A percentile compares a stretch with the other conserved stretches of the same genome.
These are phyloP conservation scores for Pterocles gutturalis DNA, from an alignment of 2,113 vertebrate genomes.

Conservation along the genomic window DNA sequence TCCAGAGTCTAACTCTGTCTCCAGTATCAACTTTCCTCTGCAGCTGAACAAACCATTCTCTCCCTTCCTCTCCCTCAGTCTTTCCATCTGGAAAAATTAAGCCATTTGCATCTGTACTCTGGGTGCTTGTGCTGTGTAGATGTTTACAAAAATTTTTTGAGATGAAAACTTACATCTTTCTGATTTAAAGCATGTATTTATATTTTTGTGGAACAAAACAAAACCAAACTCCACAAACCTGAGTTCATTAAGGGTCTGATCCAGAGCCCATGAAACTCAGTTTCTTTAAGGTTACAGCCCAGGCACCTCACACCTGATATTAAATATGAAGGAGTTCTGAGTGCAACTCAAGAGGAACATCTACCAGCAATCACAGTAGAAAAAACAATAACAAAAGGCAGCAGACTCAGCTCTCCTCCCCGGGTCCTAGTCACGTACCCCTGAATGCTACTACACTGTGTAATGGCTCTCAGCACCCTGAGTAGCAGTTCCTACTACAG, in stretches of 20 bases:
- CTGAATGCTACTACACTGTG: not conserved
- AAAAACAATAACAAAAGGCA: not conserved
- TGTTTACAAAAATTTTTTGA: not conserved
- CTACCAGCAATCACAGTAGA: not conserved
- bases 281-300: not conserved
- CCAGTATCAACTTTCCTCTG: not conserved
- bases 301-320: not conserved
- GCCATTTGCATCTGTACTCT: slow-evolving; percentile 13
- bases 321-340: not conserved
- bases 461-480: not conserved
- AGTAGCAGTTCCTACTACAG: accelerated
- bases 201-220: not conserved
- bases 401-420: not conserved
- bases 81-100: slow-evolving; percentile 49
- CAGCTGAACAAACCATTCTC: slow-evolving; percentile 25
- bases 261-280: not conserved
- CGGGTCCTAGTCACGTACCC: not conserved
- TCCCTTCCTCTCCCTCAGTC: slow-evolving; percentile 17
- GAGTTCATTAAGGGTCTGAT: not conserved
- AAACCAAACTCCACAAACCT: not conserved
- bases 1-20: not conserved
- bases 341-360: not conserved
- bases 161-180: not conserved
- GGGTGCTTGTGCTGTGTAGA: not conserved
- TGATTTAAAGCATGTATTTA: not conserved